Evolutionary conservation across 2,113 vertebrate genomes (phyloP), one percentile per base, ranked within the genome.

Genomic region (Rhinolophus ferrumequinum): DNA sequence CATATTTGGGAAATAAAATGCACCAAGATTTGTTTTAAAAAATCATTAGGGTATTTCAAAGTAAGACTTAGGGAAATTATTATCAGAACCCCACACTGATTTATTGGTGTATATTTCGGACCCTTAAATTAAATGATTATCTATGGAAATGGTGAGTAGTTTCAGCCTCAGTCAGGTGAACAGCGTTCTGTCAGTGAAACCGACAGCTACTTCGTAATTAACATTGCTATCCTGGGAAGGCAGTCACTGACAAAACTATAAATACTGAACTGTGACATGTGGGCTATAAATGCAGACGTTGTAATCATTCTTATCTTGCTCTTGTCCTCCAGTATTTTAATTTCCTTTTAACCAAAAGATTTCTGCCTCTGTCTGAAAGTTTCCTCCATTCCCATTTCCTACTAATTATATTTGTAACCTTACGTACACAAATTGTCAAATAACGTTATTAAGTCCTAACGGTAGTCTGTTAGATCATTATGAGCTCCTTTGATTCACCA

Each of bases 211-310:
- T 83, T 97, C 14, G 1, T 80, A 84, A 94, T 93, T 97, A 88
- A 64, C 83, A 85, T 84, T 33, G 86, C 92, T 97, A 50, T 92
- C n/a, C 80, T 90, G 62, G 93, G 95, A 97, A 95, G 52, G 69
- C 54, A 69, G 83, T 91, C 85, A 87, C 83, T 87, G 73, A 93
- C 86, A 90, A 92, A 84, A 66, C 94, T 95, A 97, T 92, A 96
- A 97, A 97, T 97, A 96, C 72, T 62, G 30, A 91, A 47, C 80
- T 82, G 83, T 82, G 87, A 90, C 80, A 88, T 92, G 95, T 62
- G 54, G 73, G 58, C 94, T 97, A 92, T 97, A 96, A 96, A 96
- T 93, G 86, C 70, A 97, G 92, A 54, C 0, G 7, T 58, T 80
- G 62, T 54, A 58, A 83, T 76, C 66, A 76, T 75, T 95, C 84